Evolutionary conservation across 2,797 vertebrate species (phyloP).

Genomic region (Cetoscarus ocellatus): DNA sequence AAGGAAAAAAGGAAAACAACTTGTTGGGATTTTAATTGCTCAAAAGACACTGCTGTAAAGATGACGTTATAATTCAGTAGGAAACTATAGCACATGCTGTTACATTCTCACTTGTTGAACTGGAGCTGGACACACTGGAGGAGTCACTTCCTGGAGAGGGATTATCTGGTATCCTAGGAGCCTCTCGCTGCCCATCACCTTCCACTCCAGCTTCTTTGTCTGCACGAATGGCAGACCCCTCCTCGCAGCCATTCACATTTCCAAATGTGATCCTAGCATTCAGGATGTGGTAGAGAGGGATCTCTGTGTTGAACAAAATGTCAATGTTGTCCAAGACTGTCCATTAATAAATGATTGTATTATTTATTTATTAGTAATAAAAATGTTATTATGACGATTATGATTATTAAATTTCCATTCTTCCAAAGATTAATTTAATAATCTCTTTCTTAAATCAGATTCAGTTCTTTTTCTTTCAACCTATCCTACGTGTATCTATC

Average conservation of each 20-base stretch:
- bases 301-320: slow-evolving; percentile 83
- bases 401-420: no score
- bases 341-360: background rate
- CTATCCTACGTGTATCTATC: slow-evolving; percentile 29
- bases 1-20: no score
- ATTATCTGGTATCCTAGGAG: slow-evolving; percentile 86
- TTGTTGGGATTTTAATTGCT: no score
- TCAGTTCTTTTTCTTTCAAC: background rate
- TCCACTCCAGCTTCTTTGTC: slow-evolving; percentile 69
- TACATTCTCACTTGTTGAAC: slow-evolving; percentile 89
- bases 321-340: background rate
- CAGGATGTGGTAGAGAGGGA: slow-evolving; percentile 97
- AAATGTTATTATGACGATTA: no score
- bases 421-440: background rate
- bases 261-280: slow-evolving; percentile 98
- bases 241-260: slow-evolving; percentile 96
- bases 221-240: slow-evolving; percentile 75
- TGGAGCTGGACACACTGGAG: slow-evolving; percentile 97
- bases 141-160: slow-evolving; percentile 95
- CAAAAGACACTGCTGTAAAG: background rate
- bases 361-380: background rate
- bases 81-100: background rate
- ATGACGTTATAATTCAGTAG: background rate
- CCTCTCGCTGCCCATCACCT: slow-evolving; percentile 77
- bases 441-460: background rate